phyloP scores from a whole-genome alignment of 2,888 invertebrate genomes.

The Brachyptera putata region DNA sequence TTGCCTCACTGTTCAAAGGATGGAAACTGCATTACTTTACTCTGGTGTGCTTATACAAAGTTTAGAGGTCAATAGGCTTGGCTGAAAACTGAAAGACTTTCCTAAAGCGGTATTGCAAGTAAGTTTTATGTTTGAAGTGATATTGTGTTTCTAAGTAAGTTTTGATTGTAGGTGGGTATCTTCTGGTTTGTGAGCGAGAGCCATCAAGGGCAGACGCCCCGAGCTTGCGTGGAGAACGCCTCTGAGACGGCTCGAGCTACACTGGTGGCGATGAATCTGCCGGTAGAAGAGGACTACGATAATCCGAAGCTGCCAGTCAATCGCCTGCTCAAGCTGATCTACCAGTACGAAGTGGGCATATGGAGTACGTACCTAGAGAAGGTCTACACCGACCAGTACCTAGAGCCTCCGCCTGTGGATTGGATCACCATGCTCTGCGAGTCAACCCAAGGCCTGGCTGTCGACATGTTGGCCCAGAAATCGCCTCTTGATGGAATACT shows the following conservation, averaged over 20 bases:
- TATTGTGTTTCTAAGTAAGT: too few relatives aligned
- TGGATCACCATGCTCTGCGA: conserved; percentile 54
- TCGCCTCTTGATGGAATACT: not conserved
- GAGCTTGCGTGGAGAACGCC: not conserved
- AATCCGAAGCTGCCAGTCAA: not conserved
- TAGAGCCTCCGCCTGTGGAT: conserved; percentile 63
- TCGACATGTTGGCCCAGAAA: too few relatives aligned
- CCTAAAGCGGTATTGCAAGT: too few relatives aligned
- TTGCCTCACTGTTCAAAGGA: too few relatives aligned
- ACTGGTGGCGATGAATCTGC: not conserved
- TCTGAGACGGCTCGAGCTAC: not conserved
- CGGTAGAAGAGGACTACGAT: not conserved
- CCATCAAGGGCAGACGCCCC: not conserved
- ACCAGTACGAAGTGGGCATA: not conserved
- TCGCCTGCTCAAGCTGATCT: not conserved
- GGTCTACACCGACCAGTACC: conserved; percentile 54
- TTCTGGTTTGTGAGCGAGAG: not conserved
- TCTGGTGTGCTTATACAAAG: too few relatives aligned
- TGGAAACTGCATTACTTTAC: too few relatives aligned
- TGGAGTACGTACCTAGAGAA: not conserved
- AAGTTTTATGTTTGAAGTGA: too few relatives aligned
- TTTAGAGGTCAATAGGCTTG: too few relatives aligned
- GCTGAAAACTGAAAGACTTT: too few relatives aligned
- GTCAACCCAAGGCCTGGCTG: too few relatives aligned
- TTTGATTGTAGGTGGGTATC: not conserved